phyloP scores from a whole-genome alignment of 1,140 invertebrate species.

The Meloidogyne hapla region DNA sequence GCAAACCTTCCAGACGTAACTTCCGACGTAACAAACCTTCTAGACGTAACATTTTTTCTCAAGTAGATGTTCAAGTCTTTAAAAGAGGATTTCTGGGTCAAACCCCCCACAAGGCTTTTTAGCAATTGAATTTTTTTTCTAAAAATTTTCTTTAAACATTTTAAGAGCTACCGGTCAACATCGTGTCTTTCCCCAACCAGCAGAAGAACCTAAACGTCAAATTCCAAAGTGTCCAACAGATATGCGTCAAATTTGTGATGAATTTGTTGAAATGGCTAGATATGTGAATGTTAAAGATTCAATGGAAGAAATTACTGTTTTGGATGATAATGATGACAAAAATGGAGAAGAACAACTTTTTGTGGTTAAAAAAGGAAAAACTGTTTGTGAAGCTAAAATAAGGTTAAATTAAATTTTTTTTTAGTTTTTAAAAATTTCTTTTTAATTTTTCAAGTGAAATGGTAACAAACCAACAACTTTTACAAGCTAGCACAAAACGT shows the following conservation, averaged over 20 bases:
- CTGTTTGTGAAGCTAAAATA: conserved; percentile 21
- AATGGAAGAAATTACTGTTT: not conserved
- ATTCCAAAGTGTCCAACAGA: conserved; percentile 32
- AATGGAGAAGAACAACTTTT: conserved; percentile 22
- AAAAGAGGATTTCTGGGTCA: no score
- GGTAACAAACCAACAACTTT: not conserved
- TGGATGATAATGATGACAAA: conserved; percentile 32
- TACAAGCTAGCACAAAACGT: not conserved
- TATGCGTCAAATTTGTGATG: conserved; percentile 32
- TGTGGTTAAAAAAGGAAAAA: conserved; percentile 17
- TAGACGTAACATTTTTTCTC: no score
- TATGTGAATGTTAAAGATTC: conserved; percentile 1
- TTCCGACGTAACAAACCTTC: no score
- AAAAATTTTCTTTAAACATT: not conserved
- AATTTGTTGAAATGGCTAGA: conserved; percentile 32
- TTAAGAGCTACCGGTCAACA: conserved; percentile 39
- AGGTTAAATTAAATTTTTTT: conserved; percentile 11
- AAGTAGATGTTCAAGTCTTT: no score
- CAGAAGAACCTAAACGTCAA: not conserved
- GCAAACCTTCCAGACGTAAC: no score
- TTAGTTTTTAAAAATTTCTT: not conserved
- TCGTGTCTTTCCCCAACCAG: conserved; percentile 20
- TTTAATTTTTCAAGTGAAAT: not conserved
- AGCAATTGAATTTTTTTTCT: not conserved
- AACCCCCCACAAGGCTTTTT: no score